phyloP scores from a whole-genome alignment of 2,797 vertebrate species.

The Coregonus suidteri region DNA sequence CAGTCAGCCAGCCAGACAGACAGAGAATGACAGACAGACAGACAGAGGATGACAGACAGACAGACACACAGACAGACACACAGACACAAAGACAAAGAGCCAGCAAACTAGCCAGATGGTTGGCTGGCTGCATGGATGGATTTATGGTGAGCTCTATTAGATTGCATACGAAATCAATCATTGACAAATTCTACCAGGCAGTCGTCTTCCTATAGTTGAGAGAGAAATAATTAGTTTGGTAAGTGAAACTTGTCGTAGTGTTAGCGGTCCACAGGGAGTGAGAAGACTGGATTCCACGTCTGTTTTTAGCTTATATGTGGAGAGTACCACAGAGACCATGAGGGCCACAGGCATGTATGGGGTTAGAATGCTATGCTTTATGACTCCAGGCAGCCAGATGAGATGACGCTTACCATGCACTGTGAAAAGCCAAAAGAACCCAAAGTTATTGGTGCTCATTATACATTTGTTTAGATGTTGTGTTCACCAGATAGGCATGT shows the following conservation, averaged over 20 bases:
- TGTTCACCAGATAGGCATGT: not conserved
- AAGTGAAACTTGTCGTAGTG: slow-evolving; percentile 6
- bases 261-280: slow-evolving; percentile 14
- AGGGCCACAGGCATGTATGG: slow-evolving; percentile 38
- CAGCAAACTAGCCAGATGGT: not conserved
- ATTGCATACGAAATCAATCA: not conserved
- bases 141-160: not conserved
- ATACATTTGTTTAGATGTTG: slow-evolving; percentile 9
- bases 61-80: not conserved
- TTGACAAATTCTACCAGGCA: not conserved
- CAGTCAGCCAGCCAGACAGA: not conserved
- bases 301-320: slow-evolving; percentile 30
- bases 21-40: not conserved
- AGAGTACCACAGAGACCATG: slow-evolving; percentile 28
- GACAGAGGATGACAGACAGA: no score
- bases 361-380: slow-evolving; percentile 27
- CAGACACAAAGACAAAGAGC: not conserved
- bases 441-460: slow-evolving; percentile 17
- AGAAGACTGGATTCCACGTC: slow-evolving; percentile 15
- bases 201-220: slow-evolving; percentile 10
- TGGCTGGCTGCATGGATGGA: not conserved
- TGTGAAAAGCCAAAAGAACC: not conserved
- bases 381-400: slow-evolving; percentile 13
- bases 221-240: slow-evolving; percentile 2
- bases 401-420: not conserved